These are phyloP conservation scores for Operophtera brumata DNA, from an alignment of 2,888 invertebrate genomes.

Conservation along the genomic window DNA sequence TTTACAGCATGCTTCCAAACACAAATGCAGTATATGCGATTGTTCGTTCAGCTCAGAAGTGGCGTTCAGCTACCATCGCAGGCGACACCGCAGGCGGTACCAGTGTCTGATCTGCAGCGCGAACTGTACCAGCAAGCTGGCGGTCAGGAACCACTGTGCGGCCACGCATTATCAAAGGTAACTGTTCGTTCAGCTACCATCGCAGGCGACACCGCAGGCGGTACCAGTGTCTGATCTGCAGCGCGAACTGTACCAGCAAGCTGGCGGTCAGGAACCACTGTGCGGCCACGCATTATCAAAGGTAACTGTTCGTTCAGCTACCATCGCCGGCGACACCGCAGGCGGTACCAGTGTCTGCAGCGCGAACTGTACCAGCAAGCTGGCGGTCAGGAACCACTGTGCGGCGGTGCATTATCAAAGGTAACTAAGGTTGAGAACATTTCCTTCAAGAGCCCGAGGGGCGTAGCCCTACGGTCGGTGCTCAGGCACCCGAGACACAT, in stretches of 20 bases:
- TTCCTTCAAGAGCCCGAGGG: constrained; percentile 12
- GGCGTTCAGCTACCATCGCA: constrained; percentile 58
- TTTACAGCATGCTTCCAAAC: constrained; percentile 48
- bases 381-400: constrained; percentile 3
- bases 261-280: constrained; percentile 4
- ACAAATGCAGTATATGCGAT: constrained; percentile 53
- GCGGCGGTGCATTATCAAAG: constrained; percentile 7
- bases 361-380: constrained; percentile 7
- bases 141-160: constrained; percentile 2
- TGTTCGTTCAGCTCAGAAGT: constrained; percentile 54
- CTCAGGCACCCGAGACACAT: constrained; percentile 32
- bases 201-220: constrained; percentile 49
- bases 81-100: constrained; percentile 47
- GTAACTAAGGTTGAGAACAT: constrained; percentile 15
- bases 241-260: constrained; percentile 7
- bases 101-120: constrained; percentile 5
- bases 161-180: constrained; percentile 13
- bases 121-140: constrained; percentile 9
- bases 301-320: constrained; percentile 51
- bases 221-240: constrained; percentile 8
- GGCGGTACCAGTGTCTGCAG: constrained; percentile 30
- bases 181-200: constrained; percentile 59
- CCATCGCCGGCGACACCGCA: constrained; percentile 52
- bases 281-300: constrained; percentile 4
- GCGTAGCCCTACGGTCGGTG: constrained; percentile 16